These are phyloP conservation scores for Prunella fulvescens DNA, from an alignment of 2,113 vertebrate species.

Conservation along the genomic window DNA sequence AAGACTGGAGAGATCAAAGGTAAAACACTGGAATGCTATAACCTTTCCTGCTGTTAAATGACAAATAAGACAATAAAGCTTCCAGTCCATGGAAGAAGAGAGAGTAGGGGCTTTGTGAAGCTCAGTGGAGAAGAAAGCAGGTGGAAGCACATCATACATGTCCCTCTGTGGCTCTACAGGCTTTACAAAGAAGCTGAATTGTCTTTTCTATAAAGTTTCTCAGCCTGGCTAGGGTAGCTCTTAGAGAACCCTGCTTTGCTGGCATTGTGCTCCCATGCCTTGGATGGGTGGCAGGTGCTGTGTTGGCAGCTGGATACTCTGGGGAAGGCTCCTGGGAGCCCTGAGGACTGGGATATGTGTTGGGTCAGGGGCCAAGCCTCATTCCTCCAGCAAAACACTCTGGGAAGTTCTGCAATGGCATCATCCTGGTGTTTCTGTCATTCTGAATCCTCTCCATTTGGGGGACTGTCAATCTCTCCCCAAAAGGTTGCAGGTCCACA, in stretches of 20 bases:
- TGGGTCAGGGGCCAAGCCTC: background rate
- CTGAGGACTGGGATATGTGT: background rate
- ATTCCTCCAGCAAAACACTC: fast-evolving
- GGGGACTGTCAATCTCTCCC: fast-evolving
- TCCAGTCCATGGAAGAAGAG: background rate
- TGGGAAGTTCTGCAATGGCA: background rate
- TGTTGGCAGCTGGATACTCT: background rate
- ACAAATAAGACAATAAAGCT: background rate
- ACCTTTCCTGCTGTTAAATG: background rate
- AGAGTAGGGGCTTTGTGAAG: background rate
- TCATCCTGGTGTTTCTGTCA: background rate
- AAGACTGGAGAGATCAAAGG: background rate
- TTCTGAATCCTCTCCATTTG: background rate
- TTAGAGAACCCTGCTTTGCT: background rate
- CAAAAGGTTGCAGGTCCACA: background rate
- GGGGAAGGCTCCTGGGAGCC: background rate
- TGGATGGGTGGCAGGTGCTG: fast-evolving
- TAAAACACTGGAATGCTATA: background rate
- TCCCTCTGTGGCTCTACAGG: background rate
- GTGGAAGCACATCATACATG: background rate
- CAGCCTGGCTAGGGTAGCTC: fast-evolving
- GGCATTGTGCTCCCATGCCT: fast-evolving
- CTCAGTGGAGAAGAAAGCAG: background rate
- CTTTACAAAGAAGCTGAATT: background rate
- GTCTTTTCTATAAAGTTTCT: background rate